A percentile compares a stretch with the other conserved stretches of the same genome.
These are phyloP conservation scores for Amaurobius ferox DNA, from an alignment of 2,888 invertebrate genomes.

Conservation along the genomic window DNA sequence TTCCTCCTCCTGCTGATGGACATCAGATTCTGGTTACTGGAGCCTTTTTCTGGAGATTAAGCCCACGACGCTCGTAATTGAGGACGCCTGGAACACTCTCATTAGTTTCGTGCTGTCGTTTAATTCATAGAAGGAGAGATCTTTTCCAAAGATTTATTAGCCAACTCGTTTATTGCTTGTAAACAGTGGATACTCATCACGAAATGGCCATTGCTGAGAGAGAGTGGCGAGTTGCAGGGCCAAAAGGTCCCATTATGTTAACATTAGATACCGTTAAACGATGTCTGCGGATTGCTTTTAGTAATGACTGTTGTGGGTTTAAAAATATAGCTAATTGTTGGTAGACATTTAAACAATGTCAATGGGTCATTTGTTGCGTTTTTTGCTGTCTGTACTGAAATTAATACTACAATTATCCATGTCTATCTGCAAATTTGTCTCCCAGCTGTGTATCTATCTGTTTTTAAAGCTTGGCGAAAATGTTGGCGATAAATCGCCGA, in stretches of 20 bases:
- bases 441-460: no score
- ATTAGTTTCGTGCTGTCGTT: slow-evolving; percentile 21
- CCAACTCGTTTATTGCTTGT: slow-evolving; percentile 57
- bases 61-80: slow-evolving; percentile 57
- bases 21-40: slow-evolving; percentile 29
- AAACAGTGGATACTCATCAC: slow-evolving; percentile 42
- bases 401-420: no score
- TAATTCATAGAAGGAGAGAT: slow-evolving; percentile 59
- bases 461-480: no score
- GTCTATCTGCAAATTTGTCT: no score
- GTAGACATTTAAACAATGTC: no score
- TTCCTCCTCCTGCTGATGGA: slow-evolving; percentile 41
- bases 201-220: slow-evolving; percentile 43
- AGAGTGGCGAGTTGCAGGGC: not conserved
- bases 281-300: not conserved
- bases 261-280: not conserved
- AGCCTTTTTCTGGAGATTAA: slow-evolving; percentile 52
- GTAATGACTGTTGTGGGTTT: not conserved
- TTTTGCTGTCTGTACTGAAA: no score
- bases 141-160: slow-evolving; percentile 62
- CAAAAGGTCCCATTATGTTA: slow-evolving; percentile 9
- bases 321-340: not conserved
- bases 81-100: not conserved
- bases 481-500: no score
- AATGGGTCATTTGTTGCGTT: no score